Base-by-base conservation (phyloP, 2,797 vertebrate genomes). In the Onychomys leucogaster region DNA sequence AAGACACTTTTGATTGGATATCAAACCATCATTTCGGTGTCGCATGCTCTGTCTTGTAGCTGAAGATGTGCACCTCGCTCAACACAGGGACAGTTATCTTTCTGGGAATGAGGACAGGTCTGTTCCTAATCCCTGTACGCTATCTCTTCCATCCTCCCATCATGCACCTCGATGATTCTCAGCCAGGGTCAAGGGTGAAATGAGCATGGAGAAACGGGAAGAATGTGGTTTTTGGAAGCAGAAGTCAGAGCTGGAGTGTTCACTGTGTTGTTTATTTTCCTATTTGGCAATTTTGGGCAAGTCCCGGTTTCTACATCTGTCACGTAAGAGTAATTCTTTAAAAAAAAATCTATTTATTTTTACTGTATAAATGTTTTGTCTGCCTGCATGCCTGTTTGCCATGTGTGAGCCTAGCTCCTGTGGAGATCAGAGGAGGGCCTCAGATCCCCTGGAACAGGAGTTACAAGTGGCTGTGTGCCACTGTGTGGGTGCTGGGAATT, bases 291-390 rank as follows among this genome's bases (percentile, higher is more conserved):
- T 65, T 82, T 2, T 2, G 65, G 41, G 41, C 9, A 61, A 88
- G 75, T 34, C 92, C 94, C 96, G 41, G 88, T 95, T 93, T 94
- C 77, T 83, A 41, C 13, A 32, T 63, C 17, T 94, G 73, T 86
- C 61, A 69, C 11, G 7, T 11, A 46, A 0, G 16, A 49, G 21
- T 41, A 37, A 37, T 2, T 77, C 29, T 49, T 52, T 5, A 49
- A 65, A 11, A 49, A 10, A 46, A 52, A 21, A 2, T 9, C 29
- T 21, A 41, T 7, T 13, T 57, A 82, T 52, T 78, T 78, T 32
- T 52, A 52, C 2, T 81, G 78, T 59, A 57, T 29, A 8, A 43
- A 9, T 61, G 3, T 17, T 41, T 82, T 41, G 34, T 80, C 23
- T 41, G 23, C 25, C 10, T 59, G 78, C 25, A 37, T 59, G 13